Percentiles rank a stretch among this genome's conserved stretches.
Conservation (phyloP, 2,888 invertebrate genomes). For the Chouioia cunea region DNA sequence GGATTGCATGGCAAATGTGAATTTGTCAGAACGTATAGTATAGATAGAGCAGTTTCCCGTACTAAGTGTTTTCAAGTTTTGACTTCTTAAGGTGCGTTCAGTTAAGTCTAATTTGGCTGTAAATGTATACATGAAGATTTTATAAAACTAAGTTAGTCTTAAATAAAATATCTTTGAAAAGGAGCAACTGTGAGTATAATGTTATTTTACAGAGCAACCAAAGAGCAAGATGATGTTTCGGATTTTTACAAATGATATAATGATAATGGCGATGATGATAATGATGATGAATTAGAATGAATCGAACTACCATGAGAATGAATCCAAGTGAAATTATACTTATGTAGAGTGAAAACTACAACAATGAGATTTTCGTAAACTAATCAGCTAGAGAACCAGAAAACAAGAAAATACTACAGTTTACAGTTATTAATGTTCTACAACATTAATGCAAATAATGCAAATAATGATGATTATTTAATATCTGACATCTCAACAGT, state of each 20-base stretch:
- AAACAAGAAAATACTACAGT: constrained; percentile 23
- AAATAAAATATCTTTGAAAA: too few species aligned
- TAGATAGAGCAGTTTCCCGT: too few species aligned
- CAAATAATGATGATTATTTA: constrained; percentile 15
- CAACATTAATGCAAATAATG: constrained; percentile 22
- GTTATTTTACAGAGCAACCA: too few species aligned
- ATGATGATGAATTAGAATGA: too few species aligned
- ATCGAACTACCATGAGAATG: constrained; percentile 5
- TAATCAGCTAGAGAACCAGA: constrained; percentile 20
- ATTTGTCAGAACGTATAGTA: too few species aligned
- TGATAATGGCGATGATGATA: constrained; percentile 16
- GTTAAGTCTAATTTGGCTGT: too few species aligned
- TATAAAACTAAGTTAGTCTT: too few species aligned
- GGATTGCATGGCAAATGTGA: constrained; percentile 56
- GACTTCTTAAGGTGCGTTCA: too few species aligned
- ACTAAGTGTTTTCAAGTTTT: too few species aligned
- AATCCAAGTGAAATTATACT: constrained; percentile 19
- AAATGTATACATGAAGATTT: too few species aligned
- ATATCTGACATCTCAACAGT: constrained; percentile 19
- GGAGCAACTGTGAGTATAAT: too few species aligned
- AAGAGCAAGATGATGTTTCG: constrained; percentile 3
- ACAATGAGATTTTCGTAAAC: constrained; percentile 23
- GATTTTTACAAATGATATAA: constrained; percentile 24
- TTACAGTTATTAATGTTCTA: constrained; percentile 8
- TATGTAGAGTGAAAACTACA: constrained; percentile 23